A percentile compares a stretch with the other conserved stretches of the same genome.
Conservation (phyloP, 2,888 invertebrate species). For the Parnassius mnemosyne region DNA sequence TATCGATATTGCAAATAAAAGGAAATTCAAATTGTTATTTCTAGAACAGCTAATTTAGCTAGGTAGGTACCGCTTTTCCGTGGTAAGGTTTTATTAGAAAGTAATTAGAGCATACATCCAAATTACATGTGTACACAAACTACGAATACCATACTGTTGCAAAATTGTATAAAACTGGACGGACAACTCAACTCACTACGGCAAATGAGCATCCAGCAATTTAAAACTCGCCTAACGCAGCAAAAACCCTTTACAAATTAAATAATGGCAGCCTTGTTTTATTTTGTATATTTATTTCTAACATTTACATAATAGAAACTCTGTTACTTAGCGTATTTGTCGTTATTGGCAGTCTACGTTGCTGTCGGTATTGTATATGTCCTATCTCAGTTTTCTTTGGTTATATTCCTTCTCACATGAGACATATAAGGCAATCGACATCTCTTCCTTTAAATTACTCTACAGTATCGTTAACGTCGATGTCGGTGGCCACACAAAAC, state of each 20-base stretch:
- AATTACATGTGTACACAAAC: constrained; percentile 26
- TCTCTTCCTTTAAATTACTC: constrained; percentile 6
- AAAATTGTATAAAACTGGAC: constrained; percentile 78
- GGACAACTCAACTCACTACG: constrained; percentile 78
- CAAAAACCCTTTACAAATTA: constrained; percentile 46
- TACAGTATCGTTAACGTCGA: constrained; percentile 5
- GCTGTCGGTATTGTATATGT: constrained; percentile 46
- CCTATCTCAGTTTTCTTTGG: constrained; percentile 60
- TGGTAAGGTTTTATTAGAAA: constrained; percentile 7
- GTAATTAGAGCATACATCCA: constrained; percentile 17
- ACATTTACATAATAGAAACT: constrained; percentile 59
- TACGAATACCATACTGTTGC: constrained; percentile 44
- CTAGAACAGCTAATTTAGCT: no score
- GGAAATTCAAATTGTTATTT: no score
- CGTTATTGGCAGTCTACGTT: constrained; percentile 52
- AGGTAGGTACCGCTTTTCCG: not conserved
- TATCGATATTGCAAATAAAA: no score
- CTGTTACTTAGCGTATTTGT: constrained; percentile 42
- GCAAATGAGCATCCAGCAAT: constrained; percentile 77
- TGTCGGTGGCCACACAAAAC: not conserved
- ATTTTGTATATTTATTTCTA: constrained; percentile 42
- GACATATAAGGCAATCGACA: constrained; percentile 22
- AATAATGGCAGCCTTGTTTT: constrained; percentile 62
- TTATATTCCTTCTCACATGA: constrained; percentile 40
- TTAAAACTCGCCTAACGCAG: constrained; percentile 44